Conservation (phyloP, 1,140 invertebrate species). For the Cryptotermes secundus region DNA sequence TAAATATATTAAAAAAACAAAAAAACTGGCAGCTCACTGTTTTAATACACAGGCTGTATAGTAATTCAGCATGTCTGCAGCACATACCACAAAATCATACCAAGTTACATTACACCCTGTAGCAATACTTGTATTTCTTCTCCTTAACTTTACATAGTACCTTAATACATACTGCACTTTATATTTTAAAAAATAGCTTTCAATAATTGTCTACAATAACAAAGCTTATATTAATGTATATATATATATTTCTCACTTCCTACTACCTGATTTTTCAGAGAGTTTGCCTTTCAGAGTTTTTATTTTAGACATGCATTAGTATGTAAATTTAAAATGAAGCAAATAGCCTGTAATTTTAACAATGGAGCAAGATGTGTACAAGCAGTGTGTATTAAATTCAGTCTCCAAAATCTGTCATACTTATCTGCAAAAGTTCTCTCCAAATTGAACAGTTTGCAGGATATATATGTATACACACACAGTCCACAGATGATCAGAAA, state of each 20-base stretch:
- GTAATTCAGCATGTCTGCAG: not conserved
- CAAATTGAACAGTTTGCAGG: no score
- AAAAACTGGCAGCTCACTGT: conserved; percentile 10
- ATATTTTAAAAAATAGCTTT: not conserved
- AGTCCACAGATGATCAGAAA: no score
- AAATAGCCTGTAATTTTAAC: not conserved
- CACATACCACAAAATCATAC: not conserved
- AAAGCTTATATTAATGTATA: not conserved
- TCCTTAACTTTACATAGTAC: not conserved
- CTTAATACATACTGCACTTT: not conserved
- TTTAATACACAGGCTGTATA: conserved; percentile 4
- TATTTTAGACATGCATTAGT: not conserved
- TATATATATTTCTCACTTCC: not conserved
- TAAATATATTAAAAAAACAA: not conserved
- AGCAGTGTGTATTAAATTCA: no score
- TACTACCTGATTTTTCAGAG: not conserved
- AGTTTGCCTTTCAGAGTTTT: not conserved
- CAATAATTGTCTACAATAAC: not conserved
- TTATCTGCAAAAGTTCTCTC: no score
- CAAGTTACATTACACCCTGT: not conserved
- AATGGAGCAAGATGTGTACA: not conserved
- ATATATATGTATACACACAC: no score
- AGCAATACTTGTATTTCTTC: not conserved
- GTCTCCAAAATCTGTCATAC: no score
- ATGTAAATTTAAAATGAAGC: not conserved